Base-by-base conservation (phyloP, 2,797 vertebrate genomes). In the Premnoplex brunnescens region DNA sequence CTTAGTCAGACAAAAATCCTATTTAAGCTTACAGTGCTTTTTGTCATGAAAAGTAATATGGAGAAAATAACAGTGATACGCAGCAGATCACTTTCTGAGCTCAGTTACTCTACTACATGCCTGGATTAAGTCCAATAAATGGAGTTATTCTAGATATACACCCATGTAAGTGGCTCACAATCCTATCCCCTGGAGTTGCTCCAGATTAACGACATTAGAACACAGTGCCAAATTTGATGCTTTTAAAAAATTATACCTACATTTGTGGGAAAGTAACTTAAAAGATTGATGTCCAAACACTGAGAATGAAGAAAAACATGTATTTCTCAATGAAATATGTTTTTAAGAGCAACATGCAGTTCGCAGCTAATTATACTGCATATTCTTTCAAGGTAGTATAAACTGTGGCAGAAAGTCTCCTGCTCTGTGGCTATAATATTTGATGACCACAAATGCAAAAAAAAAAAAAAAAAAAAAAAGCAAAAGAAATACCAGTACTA, bases 141-240 rank as follows among this genome's bases (percentile, higher is more conserved):
- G 21, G 89, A 95, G 91, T 95, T 92, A 93, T 86, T 95, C 78
- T 71, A 95, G 95, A 93, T 85, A 94, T 79, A 95, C 91, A 88
- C 60, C 74, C 91, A 93, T 96, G 74, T 91, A 79, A 95, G 78
- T 86, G 94, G 90, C 81, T 96, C 94, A 82, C 90, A 94, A 68
- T 81, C 80, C 87, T 4, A 10, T 94, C 92, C 84, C 85, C 95
- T 94, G 88, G 95, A 96, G 74, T 59, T 37, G 17, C 77, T 92
- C 90, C 93, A 95, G 89, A 85, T 85, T 92, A 88, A 85, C 66
- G 56, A 83, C 80, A 90, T 39, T 78, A 46, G 37, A 88, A 77
- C 10, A 34, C 43, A 84, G 85, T 17, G 85, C 77, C 89, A 94
- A 78, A 90, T 91, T 68, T 36, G 55, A 51, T 88, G 75, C 66